phyloP scores from a whole-genome alignment of 1,140 invertebrate species.

The Drosophila bifasciata region DNA sequence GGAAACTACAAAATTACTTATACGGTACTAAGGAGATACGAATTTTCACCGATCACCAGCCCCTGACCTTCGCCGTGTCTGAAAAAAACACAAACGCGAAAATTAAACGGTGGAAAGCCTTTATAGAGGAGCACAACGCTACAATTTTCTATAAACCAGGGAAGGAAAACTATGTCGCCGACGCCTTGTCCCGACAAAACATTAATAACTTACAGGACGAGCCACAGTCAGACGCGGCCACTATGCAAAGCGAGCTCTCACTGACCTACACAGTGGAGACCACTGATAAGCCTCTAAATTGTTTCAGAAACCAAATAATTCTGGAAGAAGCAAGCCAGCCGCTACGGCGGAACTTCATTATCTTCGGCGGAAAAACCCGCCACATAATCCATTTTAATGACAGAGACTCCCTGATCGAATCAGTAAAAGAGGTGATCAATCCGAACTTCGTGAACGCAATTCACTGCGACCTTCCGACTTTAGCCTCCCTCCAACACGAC shows the following conservation, averaged over 20 bases:
- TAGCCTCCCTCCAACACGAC: conserved; percentile 13
- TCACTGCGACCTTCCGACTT: conserved; percentile 20
- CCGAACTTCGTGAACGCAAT: conserved; percentile 17
- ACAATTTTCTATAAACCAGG: conserved; percentile 31
- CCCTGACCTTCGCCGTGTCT: conserved; percentile 21
- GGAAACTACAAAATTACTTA: conserved; percentile 15
- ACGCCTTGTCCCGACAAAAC: conserved; percentile 21
- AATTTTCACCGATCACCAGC: conserved; percentile 28
- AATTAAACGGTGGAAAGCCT: conserved; percentile 18
- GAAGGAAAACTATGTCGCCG: conserved; percentile 20
- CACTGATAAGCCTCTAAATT: conserved; percentile 25
- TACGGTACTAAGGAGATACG: conserved; percentile 5
- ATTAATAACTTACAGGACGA: conserved; percentile 9
- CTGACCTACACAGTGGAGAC: conserved; percentile 6
- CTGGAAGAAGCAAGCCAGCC: conserved; percentile 12
- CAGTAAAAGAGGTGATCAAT: conserved; percentile 1
- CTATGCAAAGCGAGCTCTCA: conserved; percentile 19
- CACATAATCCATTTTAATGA: conserved; percentile 10
- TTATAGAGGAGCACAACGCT: conserved; percentile 31
- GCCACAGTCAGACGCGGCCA: conserved; percentile 5
- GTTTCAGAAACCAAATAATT: conserved; percentile 32
- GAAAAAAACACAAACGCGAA: conserved; percentile 27
- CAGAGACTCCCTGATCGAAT: conserved; percentile 4
- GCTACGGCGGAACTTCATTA: neutral
- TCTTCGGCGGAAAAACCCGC: conserved; percentile 15